Base-by-base conservation (phyloP, 2,113 vertebrate genomes). In the Chionodraco myersi region DNA sequence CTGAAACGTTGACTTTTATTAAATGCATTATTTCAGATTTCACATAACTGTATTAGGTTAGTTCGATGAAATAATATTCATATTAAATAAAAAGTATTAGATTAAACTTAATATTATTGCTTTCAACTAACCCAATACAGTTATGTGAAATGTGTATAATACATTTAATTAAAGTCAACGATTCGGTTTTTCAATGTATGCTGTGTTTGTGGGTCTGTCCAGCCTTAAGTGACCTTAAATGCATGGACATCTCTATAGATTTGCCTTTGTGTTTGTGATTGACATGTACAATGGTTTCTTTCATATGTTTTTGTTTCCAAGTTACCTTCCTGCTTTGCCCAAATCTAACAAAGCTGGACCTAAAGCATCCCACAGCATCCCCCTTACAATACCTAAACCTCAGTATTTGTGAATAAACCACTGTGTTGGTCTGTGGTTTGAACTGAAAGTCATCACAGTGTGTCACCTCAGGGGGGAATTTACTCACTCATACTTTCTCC, bases 401-500 rank as follows among this genome's bases (percentile, higher is more conserved):
- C n/a, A 52, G 45, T 63, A 47, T 77, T 74, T 76, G 58, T 73
- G 63, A 90, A 87, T 74, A 13, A 77, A 54, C n/a, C 63, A 21
- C 65, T 23, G 10, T 54, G 51, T 68, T 0, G 18, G 36, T 79
- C 63, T 79, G 62, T 0, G 10, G 61, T 75, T 74, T 26, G 8
- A 77, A 64, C n/a, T 34, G 10, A 41, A 54, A 68, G n/a, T 59
- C 52, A 54, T 74, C 26, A 30, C 12, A 58, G 66, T 79, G 80
- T 59, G 60, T 82, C 67, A 76, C 65, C 61, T 79, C 77, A 57
- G 21, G 45, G 49, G 58, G 77, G 36, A 78, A 72, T 85, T 80
- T 2, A 73, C 77, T 63, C 70, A 83, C 87, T 83, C 71, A 79
- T 77, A 77, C 70, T 92, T 87, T 88, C 85, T 59, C 83, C 53